These are phyloP conservation scores for Mylabris phalerata DNA, from an alignment of 1,140 invertebrate species.

Conservation along the genomic window DNA sequence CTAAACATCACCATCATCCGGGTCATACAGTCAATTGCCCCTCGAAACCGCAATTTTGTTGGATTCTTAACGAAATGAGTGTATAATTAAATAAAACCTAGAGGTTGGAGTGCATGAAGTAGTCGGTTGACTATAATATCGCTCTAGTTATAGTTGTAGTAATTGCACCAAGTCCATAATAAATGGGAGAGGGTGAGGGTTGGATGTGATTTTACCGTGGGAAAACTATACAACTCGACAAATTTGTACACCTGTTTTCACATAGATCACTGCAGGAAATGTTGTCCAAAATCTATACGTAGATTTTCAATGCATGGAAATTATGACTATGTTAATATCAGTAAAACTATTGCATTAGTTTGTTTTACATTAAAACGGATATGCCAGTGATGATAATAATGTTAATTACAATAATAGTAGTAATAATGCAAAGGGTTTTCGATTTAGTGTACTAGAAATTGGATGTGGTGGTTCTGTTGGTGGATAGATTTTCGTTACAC, in stretches of 20 bases:
- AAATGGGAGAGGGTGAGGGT: constrained; percentile 8
- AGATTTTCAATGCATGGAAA: constrained; percentile 2
- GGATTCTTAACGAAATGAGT: constrained; percentile 14
- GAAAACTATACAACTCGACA: constrained; percentile 8
- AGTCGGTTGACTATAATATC: background rate
- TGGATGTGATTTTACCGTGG: constrained; percentile 23
- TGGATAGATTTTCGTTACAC: too few relatives aligned
- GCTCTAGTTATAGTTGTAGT: background rate
- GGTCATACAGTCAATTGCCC: constrained; percentile 8
- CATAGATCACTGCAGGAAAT: constrained; percentile 17
- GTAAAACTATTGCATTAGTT: constrained; percentile 19
- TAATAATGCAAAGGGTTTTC: background rate
- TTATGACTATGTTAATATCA: constrained; percentile 12
- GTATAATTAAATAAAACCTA: constrained; percentile 11
- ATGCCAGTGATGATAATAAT: background rate
- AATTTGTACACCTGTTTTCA: constrained; percentile 18
- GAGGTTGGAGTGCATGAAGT: constrained; percentile 14
- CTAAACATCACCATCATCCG: too few relatives aligned
- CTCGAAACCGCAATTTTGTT: constrained; percentile 1
- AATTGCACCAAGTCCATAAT: background rate
- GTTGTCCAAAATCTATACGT: constrained; percentile 2
- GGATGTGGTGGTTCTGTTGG: too few relatives aligned
- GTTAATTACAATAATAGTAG: constrained; percentile 2
- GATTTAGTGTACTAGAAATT: background rate
- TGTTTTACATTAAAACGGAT: constrained; percentile 8